Evolutionary conservation across 2,113 vertebrate species (phyloP), one percentile per base, ranked within the genome.

Genomic region (Cynocephalus volans): DNA sequence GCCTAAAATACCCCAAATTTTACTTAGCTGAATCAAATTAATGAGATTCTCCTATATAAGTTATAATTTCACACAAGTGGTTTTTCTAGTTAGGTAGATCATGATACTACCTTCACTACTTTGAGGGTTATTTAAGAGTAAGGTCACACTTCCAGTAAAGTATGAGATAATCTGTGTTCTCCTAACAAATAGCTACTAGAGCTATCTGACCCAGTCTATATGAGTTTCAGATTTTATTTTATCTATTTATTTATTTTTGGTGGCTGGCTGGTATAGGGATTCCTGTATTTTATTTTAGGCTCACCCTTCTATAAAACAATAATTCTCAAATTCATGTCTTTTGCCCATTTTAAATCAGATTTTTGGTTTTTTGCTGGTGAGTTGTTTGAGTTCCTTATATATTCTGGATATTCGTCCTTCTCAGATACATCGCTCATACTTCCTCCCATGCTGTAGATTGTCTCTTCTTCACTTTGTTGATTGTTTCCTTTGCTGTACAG

Each of bases 1-100:
- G 64, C 24, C n/a, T 65, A 67, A 92, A 75, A 90, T 76, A 84
- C 50, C 86, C 50, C n/a, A 64, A 65, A 95, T 86, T 86, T 36
- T 93, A 81, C 75, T 65, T 73, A 88, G 15, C 31, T 31, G 26
- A 81, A 52, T 83, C 36, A 76, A 82, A 83, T 72, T 72, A 93
- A 65, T 85, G 70, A 83, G 11, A 77, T 83, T 93, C 86, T 41
- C 8, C 24, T 41, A 12, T 72, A 6, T 41, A 69, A 95, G 28
- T 62, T 54, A 80, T 72, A 7, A 58, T 73, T 82, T 67, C 58
- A 17, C 82, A 76, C 67, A 86, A 76, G 84, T 70, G 28, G 48
- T 67, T 93, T 85, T 41, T 70, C 18, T 52, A 7, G 21, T 82
- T 58, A 36, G 23, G 18, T 88, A 88, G 33, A 15, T 62, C 17